phyloP scores from a whole-genome alignment of 2,888 invertebrate species.

The Mamestra brassicae region DNA sequence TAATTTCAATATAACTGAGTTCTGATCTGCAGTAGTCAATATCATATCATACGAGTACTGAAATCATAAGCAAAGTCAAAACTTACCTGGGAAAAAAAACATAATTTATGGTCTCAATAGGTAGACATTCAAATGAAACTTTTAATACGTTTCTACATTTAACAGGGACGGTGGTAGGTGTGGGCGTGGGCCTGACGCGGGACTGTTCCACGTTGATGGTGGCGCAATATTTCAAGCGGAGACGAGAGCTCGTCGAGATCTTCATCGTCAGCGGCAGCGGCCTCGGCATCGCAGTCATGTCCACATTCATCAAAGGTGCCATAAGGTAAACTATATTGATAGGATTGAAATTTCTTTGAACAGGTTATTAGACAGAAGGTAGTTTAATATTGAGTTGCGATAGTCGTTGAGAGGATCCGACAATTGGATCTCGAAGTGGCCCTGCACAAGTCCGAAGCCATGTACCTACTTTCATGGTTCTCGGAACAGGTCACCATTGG shows the following conservation, averaged over 20 bases:
- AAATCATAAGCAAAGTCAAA: too few relatives aligned
- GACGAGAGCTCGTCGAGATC: conserved; percentile 96
- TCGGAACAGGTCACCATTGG: too few relatives aligned
- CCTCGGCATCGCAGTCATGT: conserved; percentile 96
- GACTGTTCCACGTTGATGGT: conserved; percentile 97
- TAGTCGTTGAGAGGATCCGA: too few relatives aligned
- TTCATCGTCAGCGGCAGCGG: conserved; percentile 97
- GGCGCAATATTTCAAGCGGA: conserved; percentile 96
- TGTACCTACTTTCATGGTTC: too few relatives aligned
- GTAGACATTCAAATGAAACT: background rate
- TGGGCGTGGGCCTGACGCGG: conserved; percentile 96
- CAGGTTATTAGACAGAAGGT: background rate
- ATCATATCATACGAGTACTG: too few relatives aligned
- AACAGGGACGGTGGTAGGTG: conserved; percentile 93
- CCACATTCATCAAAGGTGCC: conserved; percentile 94
- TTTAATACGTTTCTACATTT: background rate
- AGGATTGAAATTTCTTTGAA: background rate
- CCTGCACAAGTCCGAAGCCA: too few relatives aligned
- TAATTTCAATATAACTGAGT: too few relatives aligned
- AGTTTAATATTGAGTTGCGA: background rate
- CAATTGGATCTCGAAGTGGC: too few relatives aligned
- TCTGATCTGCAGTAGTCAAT: too few relatives aligned
- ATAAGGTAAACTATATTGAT: conserved; percentile 91
- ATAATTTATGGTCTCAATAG: too few relatives aligned
- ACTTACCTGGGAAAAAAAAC: too few relatives aligned